Evolutionary conservation across 2,888 invertebrate species (phyloP), one percentile per base, ranked within the genome.

Genomic region (Plebejus anna): DNA sequence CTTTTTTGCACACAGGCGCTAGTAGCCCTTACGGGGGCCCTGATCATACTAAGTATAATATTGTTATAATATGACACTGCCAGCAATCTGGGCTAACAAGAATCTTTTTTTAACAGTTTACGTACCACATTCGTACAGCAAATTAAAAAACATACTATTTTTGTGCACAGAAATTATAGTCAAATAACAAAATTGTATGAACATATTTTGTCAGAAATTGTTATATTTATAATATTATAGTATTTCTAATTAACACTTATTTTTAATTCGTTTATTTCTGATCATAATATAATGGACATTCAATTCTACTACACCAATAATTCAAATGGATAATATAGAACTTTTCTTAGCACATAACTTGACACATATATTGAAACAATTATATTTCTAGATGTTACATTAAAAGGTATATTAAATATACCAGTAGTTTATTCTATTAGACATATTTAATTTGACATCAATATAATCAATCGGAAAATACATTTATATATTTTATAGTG

Each of bases 271-370:
- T 55, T 55, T 55, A 16, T 16, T 16, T 55, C 16, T 16, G 16
- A 55, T 55, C 4, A 16, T 55, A 55, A 4, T 55, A 22, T 59
- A 59, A 59, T 59, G 59, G 59, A 59, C 59, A 59, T 59, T 22
- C 7, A 59, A 59, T 59, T 59, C 59, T 59, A 57, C 57, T 57
- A 59, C 59, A 28, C 28, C 61, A 61, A 61, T 61, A 61, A 61
- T 61, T 61, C 28, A 57, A 16, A 55, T 55, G 16, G 16, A 55
- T 55, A 32, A 32, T 55, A 16, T 13, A 55, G 16, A 55, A 55
- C 13, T 13, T 57, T 57, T 47, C 47, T 47, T 57, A 16, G n/a
- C n/a, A n/a, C 57, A 4, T 57, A n/a, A 7, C 47, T 47, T 47
- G 22, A 47, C 9, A 51, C 2, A 3, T 47, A 38, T 6, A 38